Evolutionary conservation across 2,888 invertebrate species (phyloP).

Genomic region (Onchidella celtica): DNA sequence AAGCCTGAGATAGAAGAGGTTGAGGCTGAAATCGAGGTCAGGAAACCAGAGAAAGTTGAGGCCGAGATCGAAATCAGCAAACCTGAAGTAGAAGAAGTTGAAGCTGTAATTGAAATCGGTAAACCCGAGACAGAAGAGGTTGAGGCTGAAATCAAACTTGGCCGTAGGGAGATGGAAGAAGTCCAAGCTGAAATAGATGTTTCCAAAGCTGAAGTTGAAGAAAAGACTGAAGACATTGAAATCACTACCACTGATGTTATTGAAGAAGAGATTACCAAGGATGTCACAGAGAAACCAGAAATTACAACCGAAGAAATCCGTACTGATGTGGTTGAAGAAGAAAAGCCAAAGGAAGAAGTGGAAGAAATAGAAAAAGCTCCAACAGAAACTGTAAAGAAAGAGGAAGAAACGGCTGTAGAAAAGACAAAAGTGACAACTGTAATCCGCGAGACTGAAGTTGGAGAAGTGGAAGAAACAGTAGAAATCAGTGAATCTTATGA

Average conservation of each 20-base stretch:
- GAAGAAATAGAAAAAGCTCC: too few relatives aligned
- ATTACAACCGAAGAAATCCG: too few relatives aligned
- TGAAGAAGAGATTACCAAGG: constrained; percentile 79
- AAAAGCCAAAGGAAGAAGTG: constrained; percentile 57
- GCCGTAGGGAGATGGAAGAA: constrained; percentile 64
- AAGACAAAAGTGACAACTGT: too few relatives aligned
- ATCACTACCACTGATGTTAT: constrained; percentile 79
- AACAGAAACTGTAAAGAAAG: too few relatives aligned
- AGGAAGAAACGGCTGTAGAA: too few relatives aligned
- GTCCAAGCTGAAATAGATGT: constrained; percentile 53
- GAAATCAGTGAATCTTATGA: too few relatives aligned
- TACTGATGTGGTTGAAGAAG: too few relatives aligned
- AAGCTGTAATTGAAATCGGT: constrained; percentile 74
- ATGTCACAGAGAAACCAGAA: constrained; percentile 42
- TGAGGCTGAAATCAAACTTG: constrained; percentile 51
- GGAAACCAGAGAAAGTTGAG: constrained; percentile 36
- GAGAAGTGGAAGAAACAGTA: too few relatives aligned
- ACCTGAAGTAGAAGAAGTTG: constrained; percentile 35
- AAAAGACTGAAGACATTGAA: constrained; percentile 39
- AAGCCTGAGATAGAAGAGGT: constrained; percentile 46
- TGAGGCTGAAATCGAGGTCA: constrained; percentile 41
- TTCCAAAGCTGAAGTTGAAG: constrained; percentile 20
- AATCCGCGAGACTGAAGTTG: too few relatives aligned
- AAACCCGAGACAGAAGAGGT: constrained; percentile 46
- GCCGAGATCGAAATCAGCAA: constrained; percentile 17